phyloP scores from a whole-genome alignment of 2,888 invertebrate species.

The Auanema freiburgensis region DNA sequence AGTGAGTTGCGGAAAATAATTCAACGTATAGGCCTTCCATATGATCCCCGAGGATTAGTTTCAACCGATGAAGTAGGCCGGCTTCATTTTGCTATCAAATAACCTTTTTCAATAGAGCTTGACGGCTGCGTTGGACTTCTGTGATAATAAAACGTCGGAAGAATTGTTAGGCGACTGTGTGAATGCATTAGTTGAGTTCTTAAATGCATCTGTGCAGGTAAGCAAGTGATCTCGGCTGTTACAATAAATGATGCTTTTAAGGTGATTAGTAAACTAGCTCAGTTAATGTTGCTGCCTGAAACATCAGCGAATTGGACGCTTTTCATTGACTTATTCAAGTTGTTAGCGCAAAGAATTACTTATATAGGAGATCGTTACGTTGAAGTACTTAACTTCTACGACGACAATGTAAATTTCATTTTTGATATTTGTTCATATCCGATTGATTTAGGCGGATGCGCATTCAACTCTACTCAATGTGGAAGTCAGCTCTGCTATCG shows the following conservation, averaged over 20 bases:
- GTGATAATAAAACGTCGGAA: conserved; percentile 30
- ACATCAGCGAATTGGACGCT: conserved; percentile 7
- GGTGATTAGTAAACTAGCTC: conserved; percentile 17
- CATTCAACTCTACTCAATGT: conserved; percentile 11
- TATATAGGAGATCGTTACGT: conserved; percentile 11
- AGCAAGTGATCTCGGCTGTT: neutral
- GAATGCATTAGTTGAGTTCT: conserved; percentile 37
- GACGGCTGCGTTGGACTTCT: neutral
- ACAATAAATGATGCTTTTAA: neutral
- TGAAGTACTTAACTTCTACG: conserved; percentile 4
- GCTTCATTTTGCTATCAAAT: no score
- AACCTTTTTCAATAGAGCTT: no score
- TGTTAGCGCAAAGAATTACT: conserved; percentile 9
- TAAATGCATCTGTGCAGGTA: conserved; percentile 47
- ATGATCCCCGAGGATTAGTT: no score
- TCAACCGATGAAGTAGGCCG: no score
- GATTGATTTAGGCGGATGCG: conserved; percentile 16
- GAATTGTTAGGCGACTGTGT: conserved; percentile 42
- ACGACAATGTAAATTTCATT: conserved; percentile 2
- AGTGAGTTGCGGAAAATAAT: no score
- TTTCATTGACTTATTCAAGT: conserved; percentile 11
- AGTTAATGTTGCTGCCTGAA: conserved; percentile 13
- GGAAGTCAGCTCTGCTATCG: conserved; percentile 15
- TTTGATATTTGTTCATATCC: no score
- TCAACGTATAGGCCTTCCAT: no score